Evolutionary conservation across 2,888 invertebrate genomes (phyloP), one percentile per base, ranked within the genome.

Genomic region (Physocephala rufipes): DNA sequence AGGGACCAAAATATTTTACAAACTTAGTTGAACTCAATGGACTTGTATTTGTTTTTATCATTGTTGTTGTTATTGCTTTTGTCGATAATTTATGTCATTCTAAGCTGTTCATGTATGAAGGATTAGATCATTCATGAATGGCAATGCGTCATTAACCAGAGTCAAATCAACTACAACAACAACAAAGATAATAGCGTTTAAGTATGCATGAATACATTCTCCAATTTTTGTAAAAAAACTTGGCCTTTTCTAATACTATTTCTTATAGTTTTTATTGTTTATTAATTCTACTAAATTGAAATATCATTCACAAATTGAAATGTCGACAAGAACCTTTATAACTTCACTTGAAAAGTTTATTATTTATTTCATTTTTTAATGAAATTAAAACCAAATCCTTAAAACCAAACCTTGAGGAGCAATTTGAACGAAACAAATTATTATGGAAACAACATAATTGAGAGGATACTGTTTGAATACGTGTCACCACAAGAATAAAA

Each of bases 41-140:
- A 72, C 69, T 67, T 67, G 45, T 49, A 45, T 70, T 58, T 55
- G 47, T 66, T 61, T 16, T 13, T 43, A 26, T 36, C 9, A 26
- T 19, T 55, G 24, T 55, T 55, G 21, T 55, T 55, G 24, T 47
- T 62, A 19, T 47, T 63, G 63, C 13, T 45, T n/a, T 47, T n/a
- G 61, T 21, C 21, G 19, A 45, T 53, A n/a, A 19, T 63, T 36
- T 36, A 9, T 36, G 36, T 36, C 55, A 9, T 15, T 66, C 5
- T 58, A 67, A 67, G 55, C 58, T 24, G 58, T 45, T 63, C 53
- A 66, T 53, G 66, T 55, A 53, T 19, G 21, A 67, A 67, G n/a
- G 67, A 58, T 67, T 67, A 55, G 66, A 67, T 67, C 67, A 67
- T 67, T 58, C 45, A 45, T 49, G 16, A 16, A 53, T 28, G 36